Base-by-base conservation (phyloP, 2,797 vertebrate species). In the Gymnoscopelus braueri region DNA sequence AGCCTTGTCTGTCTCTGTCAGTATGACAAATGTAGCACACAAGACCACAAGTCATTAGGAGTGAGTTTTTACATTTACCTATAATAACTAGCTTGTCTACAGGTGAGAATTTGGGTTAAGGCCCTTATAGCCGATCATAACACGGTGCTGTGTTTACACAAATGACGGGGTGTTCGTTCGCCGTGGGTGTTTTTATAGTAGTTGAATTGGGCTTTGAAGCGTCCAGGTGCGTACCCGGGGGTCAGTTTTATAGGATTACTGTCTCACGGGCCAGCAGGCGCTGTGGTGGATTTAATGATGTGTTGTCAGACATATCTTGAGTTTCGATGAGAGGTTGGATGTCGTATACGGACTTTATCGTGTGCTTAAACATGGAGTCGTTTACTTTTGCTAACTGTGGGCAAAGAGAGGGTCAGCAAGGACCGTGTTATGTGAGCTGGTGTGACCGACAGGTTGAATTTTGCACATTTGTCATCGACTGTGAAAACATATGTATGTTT, bases 131-230 rank as follows among this genome's bases (percentile, higher is more conserved):
- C 71, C 5, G 65, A 72, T 84, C 69, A 85, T 83, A 67, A 77
- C 5, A 1, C 10, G 78, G 50, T 77, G 72, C 5, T 67, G 61
- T 69, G 13, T 75, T 75, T 78, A 71, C 1, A 68, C 81, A 79
- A 80, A 79, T 65, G 73, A 85, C 75, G 84, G 86, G 87, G 80
- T 84, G 85, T 23, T 63, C 49, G 85, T 23, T 63, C 49, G 49
- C 14, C 14, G 63, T 19, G 29, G 32, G 65, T 82, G 70, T 63
- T 71, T 79, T 82, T 75, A 77, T 79, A 58, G 53, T 32, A 53
- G 24, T 69, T 69, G 15, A 62, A 32, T 3, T 1, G 53, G 39
- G 57, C 87, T 87, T 86, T 85, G 74, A 83, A 75, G 71, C 63
- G 52, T 57, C 11, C 83, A 82, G 83, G 82, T 86, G 83, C 69